Conservation (phyloP, 2,888 invertebrate species). For the Eutolmus rufibarbis region DNA sequence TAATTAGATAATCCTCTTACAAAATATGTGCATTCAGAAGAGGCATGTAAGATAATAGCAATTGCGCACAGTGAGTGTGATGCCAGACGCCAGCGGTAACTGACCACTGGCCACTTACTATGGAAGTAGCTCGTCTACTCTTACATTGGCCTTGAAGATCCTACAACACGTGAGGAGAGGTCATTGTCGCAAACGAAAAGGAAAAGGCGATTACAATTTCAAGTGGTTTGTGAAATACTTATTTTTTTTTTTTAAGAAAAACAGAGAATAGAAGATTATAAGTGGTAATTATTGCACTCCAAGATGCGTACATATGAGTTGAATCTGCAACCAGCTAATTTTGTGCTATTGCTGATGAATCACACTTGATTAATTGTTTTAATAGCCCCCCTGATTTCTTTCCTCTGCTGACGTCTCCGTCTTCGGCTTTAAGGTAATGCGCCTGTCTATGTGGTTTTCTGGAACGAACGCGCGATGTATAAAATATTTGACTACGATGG, state of each 20-base stretch:
- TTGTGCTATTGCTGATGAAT: not conserved
- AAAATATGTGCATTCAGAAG: conserved; percentile 25
- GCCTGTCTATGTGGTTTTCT: not conserved
- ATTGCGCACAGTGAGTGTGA: conserved; percentile 21
- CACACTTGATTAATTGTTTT: conserved; percentile 32
- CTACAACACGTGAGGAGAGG: conserved; percentile 57
- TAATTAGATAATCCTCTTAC: conserved; percentile 38
- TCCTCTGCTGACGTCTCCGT: not conserved
- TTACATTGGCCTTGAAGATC: conserved; percentile 56
- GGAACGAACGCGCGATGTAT: not conserved
- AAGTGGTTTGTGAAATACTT: not conserved
- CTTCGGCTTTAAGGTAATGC: not conserved
- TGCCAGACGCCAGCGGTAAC: conserved; percentile 33
- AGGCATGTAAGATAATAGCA: conserved; percentile 35
- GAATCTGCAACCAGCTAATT: conserved; percentile 1
- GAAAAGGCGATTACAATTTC: conserved; percentile 31
- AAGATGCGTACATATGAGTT: not conserved
- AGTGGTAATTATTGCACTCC: conserved; percentile 15
- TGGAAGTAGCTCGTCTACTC: conserved; percentile 35
- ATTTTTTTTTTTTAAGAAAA: not conserved
- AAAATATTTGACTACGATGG: not conserved
- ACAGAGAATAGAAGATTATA: conserved; percentile 27
- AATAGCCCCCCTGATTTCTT: not conserved
- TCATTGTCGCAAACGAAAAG: conserved; percentile 55
- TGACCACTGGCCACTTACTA: conserved; percentile 28